Evolutionary conservation across 2,113 vertebrate species (phyloP), one percentile per base, ranked within the genome.

Genomic region (Benitochromis conjunctus): DNA sequence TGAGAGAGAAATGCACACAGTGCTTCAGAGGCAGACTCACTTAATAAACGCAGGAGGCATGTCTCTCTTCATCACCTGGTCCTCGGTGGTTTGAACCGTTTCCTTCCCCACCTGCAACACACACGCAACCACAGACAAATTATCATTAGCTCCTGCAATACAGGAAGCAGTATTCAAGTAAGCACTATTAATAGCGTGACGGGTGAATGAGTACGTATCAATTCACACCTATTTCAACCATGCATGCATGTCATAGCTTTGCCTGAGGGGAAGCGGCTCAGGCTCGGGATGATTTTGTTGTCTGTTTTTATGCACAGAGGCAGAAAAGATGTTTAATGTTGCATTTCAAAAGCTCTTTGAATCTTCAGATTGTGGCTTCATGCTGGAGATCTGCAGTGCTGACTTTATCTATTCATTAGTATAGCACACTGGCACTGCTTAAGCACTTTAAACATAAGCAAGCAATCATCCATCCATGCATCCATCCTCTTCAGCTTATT

Each of bases 31-130:
- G 66, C 58, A 80, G 76, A 78, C 97, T 97, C 94, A 99, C 99
- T 99, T 99, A 95, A 99, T 99, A 95, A 99, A 99, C 0, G 98
- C 99, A 71, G 98, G 97, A 81, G 98, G 98, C 99, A 99, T 99
- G 95, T 99, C 99, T 92, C 98, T 97, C 95, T 99, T 99, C 97
- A 99, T 97, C 94, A 99, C 96, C 95, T 99, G 98, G 94, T 99
- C 99, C 91, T 99, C 99, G 1, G 99, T 99, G 84, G 99, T 99
- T 94, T 99, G 98, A 84, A 99, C 98, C 0, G 99, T 99, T 92
- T 99, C 99, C 94, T 99, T 99, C 89, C 99, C 99, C 95, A 99
- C 99, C 99, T 99, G 94, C 10, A 93, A 91, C 62, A 91, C 88
- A 94, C 54, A 85, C 8, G 91, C 89, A 94, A 41, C 82, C 9